Conservation (phyloP, 2,113 vertebrate species). For the Phyllostomus hastatus region DNA sequence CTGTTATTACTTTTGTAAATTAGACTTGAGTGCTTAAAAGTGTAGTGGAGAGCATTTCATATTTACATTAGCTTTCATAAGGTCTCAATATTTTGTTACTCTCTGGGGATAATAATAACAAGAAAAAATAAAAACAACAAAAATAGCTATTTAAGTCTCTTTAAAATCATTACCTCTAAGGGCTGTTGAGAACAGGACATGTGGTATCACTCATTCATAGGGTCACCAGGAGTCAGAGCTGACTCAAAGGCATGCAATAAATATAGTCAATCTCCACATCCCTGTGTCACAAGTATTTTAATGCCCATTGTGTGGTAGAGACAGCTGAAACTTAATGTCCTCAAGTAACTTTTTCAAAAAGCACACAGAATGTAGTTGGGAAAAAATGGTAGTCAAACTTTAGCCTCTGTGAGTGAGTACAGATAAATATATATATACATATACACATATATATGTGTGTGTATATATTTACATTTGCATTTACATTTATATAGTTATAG, state of each 20-base stretch:
- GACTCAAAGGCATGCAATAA: too few species aligned
- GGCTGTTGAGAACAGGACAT: neutral
- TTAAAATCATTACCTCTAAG: constrained; percentile 15
- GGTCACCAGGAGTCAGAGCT: neutral
- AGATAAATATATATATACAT: neutral
- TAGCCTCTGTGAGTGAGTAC: neutral
- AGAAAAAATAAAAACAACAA: constrained; percentile 28
- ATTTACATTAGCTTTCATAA: constrained; percentile 23
- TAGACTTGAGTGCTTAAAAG: constrained; percentile 39
- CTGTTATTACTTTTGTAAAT: constrained; percentile 43
- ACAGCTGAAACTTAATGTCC: neutral
- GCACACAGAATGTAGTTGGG: neutral
- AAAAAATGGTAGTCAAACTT: neutral
- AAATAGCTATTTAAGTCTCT: constrained; percentile 34
- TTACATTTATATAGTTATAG: too few species aligned
- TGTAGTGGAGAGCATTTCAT: constrained; percentile 21
- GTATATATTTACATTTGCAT: too few species aligned
- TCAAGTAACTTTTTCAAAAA: neutral
- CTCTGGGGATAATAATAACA: constrained; percentile 13
- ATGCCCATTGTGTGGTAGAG: constrained; percentile 3
- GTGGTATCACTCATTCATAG: neutral
- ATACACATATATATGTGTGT: too few species aligned
- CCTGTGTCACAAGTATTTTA: neutral
- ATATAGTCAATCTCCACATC: neutral
- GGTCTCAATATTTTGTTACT: constrained; percentile 42